These are phyloP conservation scores for Sarcophaga bullata DNA, from an alignment of 1,140 invertebrate species.

Conservation along the genomic window DNA sequence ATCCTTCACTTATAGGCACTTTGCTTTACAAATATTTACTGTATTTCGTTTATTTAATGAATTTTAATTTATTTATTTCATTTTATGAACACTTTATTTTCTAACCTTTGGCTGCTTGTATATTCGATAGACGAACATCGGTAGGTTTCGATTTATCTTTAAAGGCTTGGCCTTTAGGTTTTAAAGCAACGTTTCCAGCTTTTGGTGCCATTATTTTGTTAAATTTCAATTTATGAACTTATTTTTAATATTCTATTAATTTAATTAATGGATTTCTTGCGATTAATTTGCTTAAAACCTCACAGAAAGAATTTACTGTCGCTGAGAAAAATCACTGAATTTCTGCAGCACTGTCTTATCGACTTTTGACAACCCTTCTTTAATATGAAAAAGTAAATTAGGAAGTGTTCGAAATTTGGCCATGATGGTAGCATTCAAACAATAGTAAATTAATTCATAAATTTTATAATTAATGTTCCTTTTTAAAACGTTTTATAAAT, in stretches of 20 bases:
- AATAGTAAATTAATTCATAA: too few species aligned
- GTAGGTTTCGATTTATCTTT: slow-evolving; percentile 94
- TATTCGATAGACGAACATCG: slow-evolving; percentile 95
- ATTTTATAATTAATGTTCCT: too few species aligned
- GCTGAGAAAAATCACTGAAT: slow-evolving; percentile 14
- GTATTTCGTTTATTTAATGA: background rate
- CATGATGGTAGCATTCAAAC: background rate
- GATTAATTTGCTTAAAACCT: slow-evolving; percentile 35
- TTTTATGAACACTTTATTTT: slow-evolving; percentile 41
- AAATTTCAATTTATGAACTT: background rate
- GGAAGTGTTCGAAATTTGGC: slow-evolving; percentile 19
- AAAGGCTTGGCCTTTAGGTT: slow-evolving; percentile 69
- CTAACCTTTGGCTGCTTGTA: slow-evolving; percentile 96
- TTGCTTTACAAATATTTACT: background rate
- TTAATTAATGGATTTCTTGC: slow-evolving; percentile 34
- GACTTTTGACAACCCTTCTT: background rate
- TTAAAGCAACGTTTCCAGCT: slow-evolving; percentile 55
- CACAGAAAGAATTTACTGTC: slow-evolving; percentile 18
- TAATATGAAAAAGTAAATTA: background rate
- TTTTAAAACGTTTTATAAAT: too few species aligned
- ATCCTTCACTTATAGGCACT: slow-evolving; percentile 41
- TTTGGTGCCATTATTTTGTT: slow-evolving; percentile 60
- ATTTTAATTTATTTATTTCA: background rate
- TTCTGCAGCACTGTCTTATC: background rate
- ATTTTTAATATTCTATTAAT: background rate